A percentile compares a stretch with the other conserved stretches of the same genome.
These are phyloP conservation scores for Phaethornis superciliosus DNA, from an alignment of 2,113 vertebrate genomes.

Conservation along the genomic window DNA sequence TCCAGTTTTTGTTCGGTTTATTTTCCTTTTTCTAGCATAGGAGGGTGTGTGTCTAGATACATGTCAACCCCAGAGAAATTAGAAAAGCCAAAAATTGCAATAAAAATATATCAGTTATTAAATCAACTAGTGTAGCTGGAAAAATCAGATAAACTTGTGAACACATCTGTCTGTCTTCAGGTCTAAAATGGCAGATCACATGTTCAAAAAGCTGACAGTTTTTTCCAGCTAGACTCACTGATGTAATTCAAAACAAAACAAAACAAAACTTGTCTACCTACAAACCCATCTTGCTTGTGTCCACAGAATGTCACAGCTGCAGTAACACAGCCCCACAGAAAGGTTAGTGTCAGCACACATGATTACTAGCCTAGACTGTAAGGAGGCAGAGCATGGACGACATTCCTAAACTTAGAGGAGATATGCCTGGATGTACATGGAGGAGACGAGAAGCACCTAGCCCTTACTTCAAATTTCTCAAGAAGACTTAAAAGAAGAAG, in stretches of 20 bases:
- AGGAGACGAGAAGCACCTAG: not conserved
- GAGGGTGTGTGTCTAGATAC: not conserved
- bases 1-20: not conserved
- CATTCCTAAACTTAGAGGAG: not conserved
- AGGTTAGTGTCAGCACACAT: not conserved
- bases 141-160: conserved; percentile 21
- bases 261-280: conserved; percentile 4
- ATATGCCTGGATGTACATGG: not conserved
- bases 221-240: not conserved
- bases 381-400: not conserved
- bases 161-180: not conserved
- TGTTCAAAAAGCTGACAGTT: not conserved
- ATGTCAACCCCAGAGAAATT: not conserved
- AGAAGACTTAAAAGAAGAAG: not conserved
- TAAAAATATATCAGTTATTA: conserved; percentile 7
- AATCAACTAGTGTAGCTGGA: not conserved
- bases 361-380: not conserved
- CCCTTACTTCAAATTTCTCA: not conserved
- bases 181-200: conserved; percentile 1
- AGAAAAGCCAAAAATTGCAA: conserved; percentile 6
- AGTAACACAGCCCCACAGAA: not conserved
- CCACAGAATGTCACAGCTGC: not conserved
- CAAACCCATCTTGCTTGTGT: not conserved
- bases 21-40: not conserved
- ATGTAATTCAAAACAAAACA: not conserved